phyloP scores from a whole-genome alignment of 1,140 invertebrate genomes.

The Papilio machaon region DNA sequence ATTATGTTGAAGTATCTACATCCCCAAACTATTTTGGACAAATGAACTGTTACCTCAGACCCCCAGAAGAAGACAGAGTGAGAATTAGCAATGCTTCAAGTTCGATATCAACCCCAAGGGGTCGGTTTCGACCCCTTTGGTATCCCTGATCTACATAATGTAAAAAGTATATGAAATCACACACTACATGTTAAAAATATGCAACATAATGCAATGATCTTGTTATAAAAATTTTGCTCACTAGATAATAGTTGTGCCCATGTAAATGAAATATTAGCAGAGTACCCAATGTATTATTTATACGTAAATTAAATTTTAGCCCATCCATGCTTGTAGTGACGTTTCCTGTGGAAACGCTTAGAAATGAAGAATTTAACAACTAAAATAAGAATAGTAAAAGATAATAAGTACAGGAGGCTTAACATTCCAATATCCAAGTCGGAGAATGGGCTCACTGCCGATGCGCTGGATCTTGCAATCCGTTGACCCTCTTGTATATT shows the following conservation, averaged over 20 bases:
- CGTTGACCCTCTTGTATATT: constrained; percentile 78
- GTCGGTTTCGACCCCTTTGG: too few species aligned
- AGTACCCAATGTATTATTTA: neutral
- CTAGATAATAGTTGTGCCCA: constrained; percentile 5
- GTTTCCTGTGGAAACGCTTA: constrained; percentile 87
- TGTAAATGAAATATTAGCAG: constrained; percentile 16
- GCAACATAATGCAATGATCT: neutral
- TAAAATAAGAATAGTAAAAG: constrained; percentile 82
- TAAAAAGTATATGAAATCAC: neutral
- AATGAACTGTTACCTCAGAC: too few species aligned
- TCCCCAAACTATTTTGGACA: too few species aligned
- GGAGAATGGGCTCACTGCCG: constrained; percentile 64
- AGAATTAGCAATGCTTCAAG: too few species aligned
- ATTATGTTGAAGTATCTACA: neutral
- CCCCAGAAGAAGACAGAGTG: too few species aligned
- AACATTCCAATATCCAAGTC: constrained; percentile 76
- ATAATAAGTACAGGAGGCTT: constrained; percentile 80
- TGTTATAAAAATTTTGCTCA: neutral
- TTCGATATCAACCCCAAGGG: too few species aligned
- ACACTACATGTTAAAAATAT: constrained; percentile 4
- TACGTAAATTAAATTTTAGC: constrained; percentile 83
- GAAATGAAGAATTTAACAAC: constrained; percentile 90
- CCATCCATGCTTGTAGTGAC: constrained; percentile 85
- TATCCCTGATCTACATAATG: too few species aligned
- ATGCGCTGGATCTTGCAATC: constrained; percentile 46